Base-by-base conservation (phyloP, 1,140 invertebrate genomes). In the Danaus plexippus region DNA sequence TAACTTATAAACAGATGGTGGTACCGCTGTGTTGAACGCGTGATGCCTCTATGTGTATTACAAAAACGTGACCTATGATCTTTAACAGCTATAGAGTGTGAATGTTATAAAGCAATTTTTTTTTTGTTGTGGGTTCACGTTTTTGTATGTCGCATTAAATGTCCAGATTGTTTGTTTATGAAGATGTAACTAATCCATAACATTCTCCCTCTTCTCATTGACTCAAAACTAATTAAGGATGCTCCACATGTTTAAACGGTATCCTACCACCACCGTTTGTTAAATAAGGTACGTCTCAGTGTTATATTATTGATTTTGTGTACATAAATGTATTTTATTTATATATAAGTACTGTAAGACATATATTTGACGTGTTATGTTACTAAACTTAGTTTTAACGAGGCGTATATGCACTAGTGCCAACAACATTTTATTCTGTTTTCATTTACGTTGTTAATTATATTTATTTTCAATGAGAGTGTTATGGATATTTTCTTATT, bases 221-320 rank as follows among this genome's bases (percentile, higher is more conserved):
- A 81, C 71, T 82, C 81, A 82, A 86, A 86, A 86, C 84, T 87
- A 73, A 79, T 87, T 85, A 85, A 85, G 84, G 84, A 87, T 84
- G 78, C 72, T 77, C 82, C 69, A 81, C 80, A 83, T 84, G 77
- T 84, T 80, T 84, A 84, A 79, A 81, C 75, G 80, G 84, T 87
- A 78, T 72, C 70, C 70, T 85, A 82, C 83, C 77, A 80, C 75
- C 81, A 82, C 81, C 81, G 80, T 83, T 78, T 76, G 77, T 83
- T 80, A 63, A 67, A 71, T 74, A 84, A 86, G 83, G 83, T 86
- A 86, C 80, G 83, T 85, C 67, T 69, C 73, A 66, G 71, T 76
- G 71, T 81, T 80, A 71, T 77, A 68, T 80, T 81, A 73, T 80
- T 79, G 68, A 73, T 78, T 78, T 83, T 83, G 77, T 83, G 78